Conservation (phyloP, 1,140 invertebrate genomes). For the Cherax quadricarinatus region DNA sequence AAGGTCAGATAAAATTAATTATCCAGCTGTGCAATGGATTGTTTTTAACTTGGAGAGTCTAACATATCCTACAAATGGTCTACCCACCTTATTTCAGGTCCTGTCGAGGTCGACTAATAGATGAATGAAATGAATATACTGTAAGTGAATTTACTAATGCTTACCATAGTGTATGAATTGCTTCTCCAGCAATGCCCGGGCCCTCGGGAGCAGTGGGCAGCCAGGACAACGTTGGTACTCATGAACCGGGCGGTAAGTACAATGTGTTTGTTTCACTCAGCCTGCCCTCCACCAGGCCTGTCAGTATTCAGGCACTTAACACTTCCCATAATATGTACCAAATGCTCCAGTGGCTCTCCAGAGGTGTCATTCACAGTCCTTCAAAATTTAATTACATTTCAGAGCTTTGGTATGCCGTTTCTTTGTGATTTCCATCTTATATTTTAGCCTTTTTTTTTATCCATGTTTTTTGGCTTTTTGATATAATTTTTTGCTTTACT, state of each 20-base stretch:
- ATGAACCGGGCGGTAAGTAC: slow-evolving; percentile 67
- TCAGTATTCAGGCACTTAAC: not conserved
- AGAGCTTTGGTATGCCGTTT: not conserved
- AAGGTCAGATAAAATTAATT: too few relatives aligned
- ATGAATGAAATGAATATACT: too few relatives aligned
- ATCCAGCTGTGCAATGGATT: too few relatives aligned
- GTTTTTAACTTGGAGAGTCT: too few relatives aligned
- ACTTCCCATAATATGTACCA: not conserved
- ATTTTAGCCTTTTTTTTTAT: not conserved
- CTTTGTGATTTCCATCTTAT: not conserved
- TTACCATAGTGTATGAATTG: slow-evolving; percentile 1
- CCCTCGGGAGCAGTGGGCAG: slow-evolving; percentile 54
- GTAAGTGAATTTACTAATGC: too few relatives aligned
- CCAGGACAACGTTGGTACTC: slow-evolving; percentile 39
- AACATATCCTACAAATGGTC: too few relatives aligned
- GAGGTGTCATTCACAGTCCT: not conserved
- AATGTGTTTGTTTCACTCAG: slow-evolving; percentile 5
- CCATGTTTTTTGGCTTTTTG: not conserved
- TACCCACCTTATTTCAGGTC: too few relatives aligned
- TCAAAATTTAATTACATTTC: not conserved
- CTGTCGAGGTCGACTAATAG: too few relatives aligned
- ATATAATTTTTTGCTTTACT: not conserved
- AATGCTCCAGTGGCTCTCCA: not conserved
- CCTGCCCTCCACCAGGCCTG: slow-evolving; percentile 53
- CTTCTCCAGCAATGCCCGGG: slow-evolving; percentile 56